Evolutionary conservation across 2,888 invertebrate species (phyloP).

Genomic region (Taenaris catops): DNA sequence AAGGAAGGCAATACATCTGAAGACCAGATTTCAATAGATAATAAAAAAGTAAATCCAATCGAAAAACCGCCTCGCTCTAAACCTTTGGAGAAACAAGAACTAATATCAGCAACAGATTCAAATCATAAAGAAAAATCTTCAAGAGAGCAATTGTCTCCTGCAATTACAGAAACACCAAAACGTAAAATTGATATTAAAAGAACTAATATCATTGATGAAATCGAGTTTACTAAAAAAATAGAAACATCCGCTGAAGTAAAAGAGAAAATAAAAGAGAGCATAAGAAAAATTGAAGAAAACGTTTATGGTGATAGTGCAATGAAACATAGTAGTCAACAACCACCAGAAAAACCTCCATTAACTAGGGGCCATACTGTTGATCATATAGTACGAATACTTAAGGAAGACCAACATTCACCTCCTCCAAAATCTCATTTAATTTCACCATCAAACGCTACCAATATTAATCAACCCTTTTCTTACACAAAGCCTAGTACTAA

Average conservation of each 20-base stretch:
- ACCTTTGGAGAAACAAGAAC: conserved; percentile 60
- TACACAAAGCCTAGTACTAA: conserved; percentile 83
- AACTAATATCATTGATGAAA: conserved; percentile 56
- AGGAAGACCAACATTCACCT: conserved; percentile 84
- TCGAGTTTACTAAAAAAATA: conserved; percentile 51
- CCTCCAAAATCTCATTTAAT: conserved; percentile 83
- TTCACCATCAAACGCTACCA: conserved; percentile 81
- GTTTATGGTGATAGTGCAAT: conserved; percentile 78
- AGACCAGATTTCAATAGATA: conserved; percentile 38
- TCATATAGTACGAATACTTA: conserved; percentile 87
- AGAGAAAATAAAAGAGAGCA: conserved; percentile 72
- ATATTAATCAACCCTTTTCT: conserved; percentile 90
- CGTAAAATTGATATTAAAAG: conserved; percentile 58
- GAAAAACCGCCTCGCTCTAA: conserved; percentile 68
- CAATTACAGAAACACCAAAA: conserved; percentile 63
- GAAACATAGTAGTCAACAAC: conserved; percentile 87
- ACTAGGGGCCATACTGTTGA: conserved; percentile 87
- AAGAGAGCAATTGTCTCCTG: conserved; percentile 51
- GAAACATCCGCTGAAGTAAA: conserved; percentile 54
- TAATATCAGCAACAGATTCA: conserved; percentile 37
- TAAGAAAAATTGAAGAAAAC: conserved; percentile 71
- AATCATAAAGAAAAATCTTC: conserved; percentile 59
- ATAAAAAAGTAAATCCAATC: conserved; percentile 65
- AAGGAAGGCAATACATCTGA: conserved; percentile 46
- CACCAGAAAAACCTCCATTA: conserved; percentile 83